phyloP scores from a whole-genome alignment of 2,797 vertebrate genomes.

The Helostoma temminkii region DNA sequence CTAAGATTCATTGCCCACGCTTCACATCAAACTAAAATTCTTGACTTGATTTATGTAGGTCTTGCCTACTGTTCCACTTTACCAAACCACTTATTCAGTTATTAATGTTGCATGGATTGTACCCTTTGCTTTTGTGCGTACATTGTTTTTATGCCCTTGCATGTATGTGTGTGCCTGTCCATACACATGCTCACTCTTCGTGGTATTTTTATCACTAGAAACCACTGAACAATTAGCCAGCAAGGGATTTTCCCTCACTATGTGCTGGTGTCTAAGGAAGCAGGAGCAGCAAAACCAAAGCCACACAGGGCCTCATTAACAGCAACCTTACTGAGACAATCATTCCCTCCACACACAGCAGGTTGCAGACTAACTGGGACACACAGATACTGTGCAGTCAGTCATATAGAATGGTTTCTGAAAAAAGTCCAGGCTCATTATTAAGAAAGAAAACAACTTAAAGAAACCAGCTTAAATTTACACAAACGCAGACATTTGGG shows the following conservation, averaged over 20 bases:
- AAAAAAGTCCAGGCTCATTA: not conserved
- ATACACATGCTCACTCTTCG: constrained; percentile 17
- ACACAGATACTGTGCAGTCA: constrained; percentile 11
- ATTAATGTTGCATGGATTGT: not conserved
- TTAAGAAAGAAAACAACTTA: not conserved
- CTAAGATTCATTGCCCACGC: not conserved
- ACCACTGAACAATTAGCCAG: constrained; percentile 65
- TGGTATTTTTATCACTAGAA: constrained; percentile 67
- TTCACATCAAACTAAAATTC: not conserved
- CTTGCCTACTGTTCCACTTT: constrained; percentile 2
- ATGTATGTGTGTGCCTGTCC: not conserved
- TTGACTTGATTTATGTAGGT: not conserved
- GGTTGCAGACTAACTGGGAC: constrained; percentile 9
- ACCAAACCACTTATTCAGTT: not conserved
- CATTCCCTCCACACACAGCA: constrained; percentile 33
- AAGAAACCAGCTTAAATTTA: not conserved
- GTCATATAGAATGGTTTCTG: not conserved
- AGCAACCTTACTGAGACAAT: constrained; percentile 38
- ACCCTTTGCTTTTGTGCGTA: not conserved
- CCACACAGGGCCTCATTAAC: constrained; percentile 63
- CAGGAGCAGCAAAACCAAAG: constrained; percentile 36
- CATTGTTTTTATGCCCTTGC: not conserved
- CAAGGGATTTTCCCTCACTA: constrained; percentile 55
- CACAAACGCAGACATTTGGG: not conserved
- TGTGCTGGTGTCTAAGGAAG: constrained; percentile 66